These are phyloP conservation scores for Eurytoma californica DNA, from an alignment of 2,888 invertebrate genomes.

Conservation along the genomic window DNA sequence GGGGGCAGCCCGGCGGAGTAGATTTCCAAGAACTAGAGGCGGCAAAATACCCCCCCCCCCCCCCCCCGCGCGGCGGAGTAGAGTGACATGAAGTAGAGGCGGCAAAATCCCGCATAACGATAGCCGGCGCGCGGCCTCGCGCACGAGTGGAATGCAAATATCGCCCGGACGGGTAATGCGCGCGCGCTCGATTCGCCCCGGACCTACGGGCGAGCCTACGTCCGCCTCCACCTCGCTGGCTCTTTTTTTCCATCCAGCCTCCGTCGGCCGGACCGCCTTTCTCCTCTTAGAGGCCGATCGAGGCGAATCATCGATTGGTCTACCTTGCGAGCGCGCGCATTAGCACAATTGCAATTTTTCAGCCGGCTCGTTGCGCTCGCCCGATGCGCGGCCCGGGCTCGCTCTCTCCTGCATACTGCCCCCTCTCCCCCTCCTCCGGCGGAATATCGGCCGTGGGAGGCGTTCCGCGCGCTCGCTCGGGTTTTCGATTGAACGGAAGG, in stretches of 20 bases:
- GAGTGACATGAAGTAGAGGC: constrained; percentile 44
- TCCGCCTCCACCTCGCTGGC: background rate
- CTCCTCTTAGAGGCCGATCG: background rate
- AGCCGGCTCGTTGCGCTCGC: too few relatives aligned
- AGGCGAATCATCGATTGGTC: background rate
- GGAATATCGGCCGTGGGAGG: too few relatives aligned
- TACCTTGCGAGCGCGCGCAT: background rate
- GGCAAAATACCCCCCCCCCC: constrained; percentile 60
- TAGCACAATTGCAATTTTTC: background rate
- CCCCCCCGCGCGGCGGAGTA: too few relatives aligned
- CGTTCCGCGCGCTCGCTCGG: too few relatives aligned
- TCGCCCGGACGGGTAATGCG: constrained; percentile 70
- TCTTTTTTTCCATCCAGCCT: background rate
- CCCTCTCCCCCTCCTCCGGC: too few relatives aligned
- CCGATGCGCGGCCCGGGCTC: too few relatives aligned
- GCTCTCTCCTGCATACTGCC: too few relatives aligned
- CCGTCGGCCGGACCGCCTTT: background rate
- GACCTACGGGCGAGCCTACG: background rate
- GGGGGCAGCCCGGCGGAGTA: background rate
- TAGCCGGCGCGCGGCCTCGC: constrained; percentile 49
- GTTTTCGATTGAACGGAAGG: too few relatives aligned
- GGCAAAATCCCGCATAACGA: constrained; percentile 59
- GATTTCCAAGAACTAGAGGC: constrained; percentile 41
- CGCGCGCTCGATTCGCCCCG: constrained; percentile 62
- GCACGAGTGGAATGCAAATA: constrained; percentile 73